Percentiles rank a stretch among this genome's conserved stretches.
Evolutionary conservation across 2,888 invertebrate genomes (phyloP).

Genomic region (Scaptodrosophila latifasciaeformis): DNA sequence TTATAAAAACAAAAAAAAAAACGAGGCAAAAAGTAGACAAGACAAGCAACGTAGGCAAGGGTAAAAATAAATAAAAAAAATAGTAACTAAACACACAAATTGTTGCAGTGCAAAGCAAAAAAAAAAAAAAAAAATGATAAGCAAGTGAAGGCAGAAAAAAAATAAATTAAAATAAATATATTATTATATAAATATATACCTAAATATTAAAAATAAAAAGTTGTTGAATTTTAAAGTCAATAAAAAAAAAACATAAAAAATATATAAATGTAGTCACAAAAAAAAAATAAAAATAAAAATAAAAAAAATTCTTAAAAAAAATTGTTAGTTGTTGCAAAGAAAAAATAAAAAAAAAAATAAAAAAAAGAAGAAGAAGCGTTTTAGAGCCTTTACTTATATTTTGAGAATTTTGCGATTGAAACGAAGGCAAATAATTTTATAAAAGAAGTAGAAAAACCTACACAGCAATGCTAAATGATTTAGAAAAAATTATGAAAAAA

Average conservation of each 20-base stretch:
- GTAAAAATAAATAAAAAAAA: too few species aligned
- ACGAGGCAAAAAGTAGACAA: slow-evolving; percentile 14
- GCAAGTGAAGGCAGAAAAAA: slow-evolving; percentile 11
- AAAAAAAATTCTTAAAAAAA: slow-evolving; percentile 35
- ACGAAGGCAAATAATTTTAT: slow-evolving; percentile 61
- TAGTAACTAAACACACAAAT: slow-evolving; percentile 62
- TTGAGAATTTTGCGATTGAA: slow-evolving; percentile 61
- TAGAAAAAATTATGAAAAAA: slow-evolving; percentile 28
- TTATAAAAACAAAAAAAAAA: slow-evolving; percentile 31
- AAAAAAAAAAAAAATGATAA: slow-evolving; percentile 22
- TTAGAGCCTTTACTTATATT: slow-evolving; percentile 73
- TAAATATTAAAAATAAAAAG: slow-evolving; percentile 41
- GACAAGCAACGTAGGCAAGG: slow-evolving; percentile 47
- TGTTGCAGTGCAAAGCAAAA: slow-evolving; percentile 60
- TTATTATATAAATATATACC: slow-evolving; percentile 45
- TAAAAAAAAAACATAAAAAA: slow-evolving; percentile 31
- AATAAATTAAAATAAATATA: slow-evolving; percentile 23
- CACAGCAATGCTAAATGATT: slow-evolving; percentile 19
- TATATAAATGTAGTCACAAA: slow-evolving; percentile 39
- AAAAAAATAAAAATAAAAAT: slow-evolving; percentile 34
- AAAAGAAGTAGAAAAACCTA: slow-evolving; percentile 22
- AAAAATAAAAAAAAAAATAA: slow-evolving; percentile 33
- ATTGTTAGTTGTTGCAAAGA: slow-evolving; percentile 68
- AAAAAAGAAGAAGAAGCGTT: slow-evolving; percentile 51
- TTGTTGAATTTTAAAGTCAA: slow-evolving; percentile 67